Evolutionary conservation across 1,140 invertebrate species (phyloP), one percentile per base, ranked within the genome.

Genomic region (Pogonognathellus flavescens): DNA sequence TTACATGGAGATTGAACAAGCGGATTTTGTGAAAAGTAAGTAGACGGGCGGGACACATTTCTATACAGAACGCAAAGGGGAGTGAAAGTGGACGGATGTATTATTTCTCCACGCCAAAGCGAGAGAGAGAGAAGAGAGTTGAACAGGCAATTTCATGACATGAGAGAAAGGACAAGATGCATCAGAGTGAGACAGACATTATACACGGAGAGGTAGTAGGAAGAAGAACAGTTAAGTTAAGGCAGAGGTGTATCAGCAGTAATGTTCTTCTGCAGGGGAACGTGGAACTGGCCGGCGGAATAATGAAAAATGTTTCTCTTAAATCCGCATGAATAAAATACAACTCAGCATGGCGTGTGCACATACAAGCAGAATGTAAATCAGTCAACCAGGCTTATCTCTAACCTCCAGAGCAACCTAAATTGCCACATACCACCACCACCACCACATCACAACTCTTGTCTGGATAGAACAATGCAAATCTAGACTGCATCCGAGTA

Each of bases 261-360:
- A 20, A 60, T 10, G 59, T 60, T 18, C n/a, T 4, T 18, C 9
- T 60, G 18, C n/a, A 66, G 10, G 14, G 22, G 41, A 41, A 50
- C 11, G 49, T 31, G 41, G 66, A 16, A 16, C 10, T 76, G 70
- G 70, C 31, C 70, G 70, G n/a, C 41, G 70, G 70, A 76, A 76
- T 76, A 76, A 76, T 76, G 70, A 76, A 76, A 76, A 76, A 76
- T 76, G 41, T 50, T 76, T 41, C 70, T 50, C 41, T 76, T 76
- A 76, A 76, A 76, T 76, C 70, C 70, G 31, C 70, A 76, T 76
- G 70, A 76, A 76, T 76, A 76, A 76, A 76, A 76, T 76, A 50
- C 14, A 31, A 76, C 14, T 50, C 14, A 76, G 41, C 14, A 76
- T 41, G 70, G 70, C 25, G 70, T 76, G 70, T 76, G 41, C 70